These are phyloP conservation scores for Eleginops maclovinus DNA, from an alignment of 2,113 vertebrate species.

Conservation along the genomic window DNA sequence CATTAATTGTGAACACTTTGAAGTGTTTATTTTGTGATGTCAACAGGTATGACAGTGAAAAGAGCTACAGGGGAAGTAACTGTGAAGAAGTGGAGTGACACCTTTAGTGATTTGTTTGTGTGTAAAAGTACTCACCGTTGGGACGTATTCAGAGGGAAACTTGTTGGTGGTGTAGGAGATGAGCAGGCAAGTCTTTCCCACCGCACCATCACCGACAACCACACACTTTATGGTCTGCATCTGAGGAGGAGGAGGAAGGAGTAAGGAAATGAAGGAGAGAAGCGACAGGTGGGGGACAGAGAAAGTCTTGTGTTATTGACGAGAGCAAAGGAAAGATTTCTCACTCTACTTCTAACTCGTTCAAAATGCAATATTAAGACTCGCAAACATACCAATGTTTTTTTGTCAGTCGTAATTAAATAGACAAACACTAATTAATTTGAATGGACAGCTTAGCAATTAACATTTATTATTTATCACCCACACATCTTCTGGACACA, in stretches of 20 bases:
- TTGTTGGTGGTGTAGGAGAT: slow-evolving; percentile 80
- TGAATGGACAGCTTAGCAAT: too few species aligned
- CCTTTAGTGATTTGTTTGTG: background rate
- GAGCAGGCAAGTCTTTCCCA: slow-evolving; percentile 78
- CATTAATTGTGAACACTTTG: background rate
- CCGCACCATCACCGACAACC: slow-evolving; percentile 77
- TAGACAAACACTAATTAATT: background rate
- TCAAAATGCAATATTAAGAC: too few species aligned
- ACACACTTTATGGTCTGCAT: slow-evolving; percentile 82
- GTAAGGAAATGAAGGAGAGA: background rate
- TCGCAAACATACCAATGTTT: background rate
- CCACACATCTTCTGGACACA: background rate
- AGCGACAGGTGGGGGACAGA: background rate
- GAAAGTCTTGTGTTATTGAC: background rate
- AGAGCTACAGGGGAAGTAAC: background rate
- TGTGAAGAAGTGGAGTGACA: background rate
- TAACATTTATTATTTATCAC: background rate
- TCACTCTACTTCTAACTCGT: too few species aligned
- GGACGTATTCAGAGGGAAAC: slow-evolving; percentile 78
- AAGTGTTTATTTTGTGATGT: background rate
- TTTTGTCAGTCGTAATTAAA: background rate
- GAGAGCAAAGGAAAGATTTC: too few species aligned
- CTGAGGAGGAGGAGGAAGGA: slow-evolving; percentile 40
- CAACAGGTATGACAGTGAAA: slow-evolving; percentile 21
- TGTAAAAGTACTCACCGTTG: slow-evolving; percentile 68